Evolutionary conservation across 2,888 invertebrate species (phyloP), one percentile per base, ranked within the genome.

Genomic region (Globia sparganii): DNA sequence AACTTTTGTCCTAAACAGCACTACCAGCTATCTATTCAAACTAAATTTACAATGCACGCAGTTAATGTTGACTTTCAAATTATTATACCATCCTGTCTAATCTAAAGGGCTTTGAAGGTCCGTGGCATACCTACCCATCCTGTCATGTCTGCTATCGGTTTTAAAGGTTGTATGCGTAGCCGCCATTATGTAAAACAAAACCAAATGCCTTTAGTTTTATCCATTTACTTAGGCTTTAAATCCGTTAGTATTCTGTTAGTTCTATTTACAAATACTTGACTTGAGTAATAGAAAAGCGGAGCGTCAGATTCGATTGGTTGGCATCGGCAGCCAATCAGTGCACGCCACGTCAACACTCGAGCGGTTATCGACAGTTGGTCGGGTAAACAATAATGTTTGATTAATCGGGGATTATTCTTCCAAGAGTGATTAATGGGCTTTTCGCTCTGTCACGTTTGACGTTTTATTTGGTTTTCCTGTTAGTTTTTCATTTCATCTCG

Each of bases 331-430:
- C 87, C 84, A 86, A 86, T 84, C 80, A 84, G 73, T 40, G 75
- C 71, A 25, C 58, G 72, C 79, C 73, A 83, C 86, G 71, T 84
- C 84, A 75, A 74, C 58, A 86, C 78, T 84, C 71, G 65, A 79
- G 25, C 64, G 72, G 71, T 64, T 83, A 75, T 86, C 84, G 84
- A 84, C 86, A 65, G 86, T 73, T 69, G 72, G 80, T 68, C 62
- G 72, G 34, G 83, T 78, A 78, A 72, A 84, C 79, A 86, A 84
- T 83, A 75, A 75, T 86, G 73, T 79, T 86, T 78, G 81, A 88
- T 86, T 86, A 88, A 86, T 81, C 67, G n/a, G 15, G 69, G 77
- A 88, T 86, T 81, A 83, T 77, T 81, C 58, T 61, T 80, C 61
- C 53, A 34, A n/a, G 84, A 83, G 59, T 75, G 84, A 83, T 72